Percentiles rank a stretch among this genome's conserved stretches.
phyloP scores from a whole-genome alignment of 2,888 invertebrate species.

The Noctua janthina region DNA sequence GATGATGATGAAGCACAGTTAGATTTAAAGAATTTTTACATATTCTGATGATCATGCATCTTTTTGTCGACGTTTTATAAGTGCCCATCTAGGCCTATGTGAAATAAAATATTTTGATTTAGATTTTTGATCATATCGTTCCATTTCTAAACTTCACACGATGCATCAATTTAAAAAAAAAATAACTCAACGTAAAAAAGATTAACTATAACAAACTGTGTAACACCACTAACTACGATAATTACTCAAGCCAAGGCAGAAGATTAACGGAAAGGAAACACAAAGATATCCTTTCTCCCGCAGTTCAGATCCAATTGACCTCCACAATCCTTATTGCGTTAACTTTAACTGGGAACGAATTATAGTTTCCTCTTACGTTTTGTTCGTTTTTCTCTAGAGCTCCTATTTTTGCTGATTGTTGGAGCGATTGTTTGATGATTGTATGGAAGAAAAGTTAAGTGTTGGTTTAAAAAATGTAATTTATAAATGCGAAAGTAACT shows the following conservation, averaged over 20 bases:
- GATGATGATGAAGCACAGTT: too few relatives aligned
- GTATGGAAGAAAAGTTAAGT: too few relatives aligned
- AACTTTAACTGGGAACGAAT: constrained; percentile 56
- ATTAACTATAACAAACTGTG: constrained; percentile 10
- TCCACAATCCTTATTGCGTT: constrained; percentile 76
- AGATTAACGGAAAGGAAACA: constrained; percentile 49
- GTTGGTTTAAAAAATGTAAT: not conserved
- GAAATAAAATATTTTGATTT: too few relatives aligned
- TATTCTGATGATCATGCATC: too few relatives aligned
- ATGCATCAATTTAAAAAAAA: not conserved
- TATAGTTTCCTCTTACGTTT: constrained; percentile 69
- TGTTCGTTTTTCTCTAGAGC: constrained; percentile 55
- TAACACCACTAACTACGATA: constrained; percentile 27
- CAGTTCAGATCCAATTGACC: constrained; percentile 72
- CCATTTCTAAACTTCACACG: not conserved
- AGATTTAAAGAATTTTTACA: too few relatives aligned
- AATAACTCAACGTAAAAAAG: not conserved
- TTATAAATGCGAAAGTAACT: not conserved
- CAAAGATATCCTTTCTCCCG: constrained; percentile 54
- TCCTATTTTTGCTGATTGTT: constrained; percentile 38
- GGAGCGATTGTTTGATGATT: not conserved
- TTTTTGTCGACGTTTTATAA: too few relatives aligned
- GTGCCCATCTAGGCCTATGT: too few relatives aligned
- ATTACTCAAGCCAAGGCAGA: constrained; percentile 29
- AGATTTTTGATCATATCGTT: not conserved